Evolutionary conservation across 2,888 invertebrate genomes (phyloP).

Genomic region (Cephus runcator): DNA sequence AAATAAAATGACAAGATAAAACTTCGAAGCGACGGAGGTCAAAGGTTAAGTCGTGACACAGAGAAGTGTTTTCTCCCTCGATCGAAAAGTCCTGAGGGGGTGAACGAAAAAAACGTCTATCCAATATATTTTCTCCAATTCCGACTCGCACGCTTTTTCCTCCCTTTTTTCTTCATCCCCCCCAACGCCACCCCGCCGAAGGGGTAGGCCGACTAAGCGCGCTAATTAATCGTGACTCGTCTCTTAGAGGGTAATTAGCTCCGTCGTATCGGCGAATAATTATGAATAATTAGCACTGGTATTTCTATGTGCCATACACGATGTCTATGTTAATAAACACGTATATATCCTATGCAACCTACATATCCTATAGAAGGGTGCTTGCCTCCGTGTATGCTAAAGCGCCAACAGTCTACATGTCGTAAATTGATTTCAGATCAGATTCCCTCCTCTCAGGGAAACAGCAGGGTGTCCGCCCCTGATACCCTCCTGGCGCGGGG

Average conservation of each 20-base stretch:
- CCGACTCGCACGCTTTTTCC: background rate
- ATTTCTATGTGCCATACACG: background rate
- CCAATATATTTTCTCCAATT: background rate
- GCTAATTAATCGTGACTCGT: background rate
- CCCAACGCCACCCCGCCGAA: too few relatives aligned
- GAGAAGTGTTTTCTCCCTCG: background rate
- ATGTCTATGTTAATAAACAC: background rate
- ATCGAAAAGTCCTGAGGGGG: background rate
- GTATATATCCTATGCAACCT: background rate
- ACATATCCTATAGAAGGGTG: background rate
- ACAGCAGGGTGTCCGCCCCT: background rate
- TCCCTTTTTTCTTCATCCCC: background rate
- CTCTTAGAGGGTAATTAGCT: too few relatives aligned
- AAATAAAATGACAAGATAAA: background rate
- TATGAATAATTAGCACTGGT: background rate
- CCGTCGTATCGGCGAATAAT: background rate
- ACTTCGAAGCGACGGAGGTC: background rate
- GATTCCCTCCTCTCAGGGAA: background rate
- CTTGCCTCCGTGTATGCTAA: background rate
- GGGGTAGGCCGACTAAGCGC: background rate
- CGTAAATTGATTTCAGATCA: background rate
- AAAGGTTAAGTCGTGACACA: background rate
- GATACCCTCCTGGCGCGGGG: background rate
- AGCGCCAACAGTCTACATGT: background rate
- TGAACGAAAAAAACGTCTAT: background rate